Evolutionary conservation across 2,888 invertebrate species (phyloP).

Genomic region (Portevinia maculata): DNA sequence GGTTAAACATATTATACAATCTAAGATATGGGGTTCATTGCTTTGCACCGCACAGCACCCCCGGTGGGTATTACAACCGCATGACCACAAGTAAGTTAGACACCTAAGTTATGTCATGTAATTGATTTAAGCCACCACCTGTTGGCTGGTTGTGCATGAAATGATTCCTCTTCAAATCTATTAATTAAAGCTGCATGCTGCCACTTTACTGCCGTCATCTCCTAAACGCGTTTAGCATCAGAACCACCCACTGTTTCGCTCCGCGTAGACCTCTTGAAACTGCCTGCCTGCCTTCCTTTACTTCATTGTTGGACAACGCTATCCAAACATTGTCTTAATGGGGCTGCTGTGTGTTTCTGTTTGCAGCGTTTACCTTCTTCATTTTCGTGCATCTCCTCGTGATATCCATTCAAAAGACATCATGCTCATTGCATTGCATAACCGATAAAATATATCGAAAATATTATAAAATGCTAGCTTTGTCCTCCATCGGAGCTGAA

Average conservation of each 20-base stretch:
- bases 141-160: slow-evolving; percentile 40
- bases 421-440: too few species aligned
- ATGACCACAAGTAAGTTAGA: slow-evolving; percentile 5
- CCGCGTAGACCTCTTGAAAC: slow-evolving; percentile 22
- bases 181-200: slow-evolving; percentile 35
- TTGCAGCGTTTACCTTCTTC: neutral
- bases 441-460: neutral
- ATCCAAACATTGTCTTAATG: slow-evolving; percentile 37
- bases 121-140: slow-evolving; percentile 56
- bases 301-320: slow-evolving; percentile 17
- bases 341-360: neutral
- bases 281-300: slow-evolving; percentile 14
- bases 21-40: neutral
- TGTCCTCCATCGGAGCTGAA: too few species aligned
- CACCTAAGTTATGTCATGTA: slow-evolving; percentile 50
- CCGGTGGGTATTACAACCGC: neutral
- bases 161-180: slow-evolving; percentile 44
- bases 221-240: neutral
- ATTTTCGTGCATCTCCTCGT: neutral
- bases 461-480: neutral
- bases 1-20: slow-evolving; percentile 12
- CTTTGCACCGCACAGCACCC: slow-evolving; percentile 10
- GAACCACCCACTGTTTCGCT: slow-evolving; percentile 26
- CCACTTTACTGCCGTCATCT: neutral
- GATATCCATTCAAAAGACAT: neutral